Evolutionary conservation across 2,797 vertebrate species (phyloP).

Genomic region (Fistularia commersonii): DNA sequence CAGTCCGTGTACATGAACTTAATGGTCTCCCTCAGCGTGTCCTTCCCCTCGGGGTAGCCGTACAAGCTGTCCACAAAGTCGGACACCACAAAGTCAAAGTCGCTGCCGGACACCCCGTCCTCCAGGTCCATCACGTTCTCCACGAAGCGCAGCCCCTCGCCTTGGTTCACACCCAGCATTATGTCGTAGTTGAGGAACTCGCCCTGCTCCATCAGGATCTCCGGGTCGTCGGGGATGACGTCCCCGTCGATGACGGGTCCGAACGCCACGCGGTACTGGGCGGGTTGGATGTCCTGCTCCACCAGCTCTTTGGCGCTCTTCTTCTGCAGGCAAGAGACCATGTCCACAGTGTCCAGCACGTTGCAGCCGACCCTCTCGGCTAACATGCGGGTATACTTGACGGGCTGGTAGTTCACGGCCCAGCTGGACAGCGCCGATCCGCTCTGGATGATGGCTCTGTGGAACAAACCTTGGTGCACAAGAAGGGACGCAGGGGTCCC

Average conservation of each 20-base stretch:
- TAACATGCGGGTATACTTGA: conserved; percentile 91
- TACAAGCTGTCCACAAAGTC: conserved; percentile 99
- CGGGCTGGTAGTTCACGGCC: conserved; percentile 97
- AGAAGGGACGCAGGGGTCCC: conserved; percentile 33
- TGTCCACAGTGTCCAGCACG: conserved; percentile 86
- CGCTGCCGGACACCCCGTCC: conserved; percentile 82
- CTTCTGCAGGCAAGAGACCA: conserved; percentile 79
- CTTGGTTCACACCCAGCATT: conserved; percentile 98
- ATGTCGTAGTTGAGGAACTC: conserved; percentile 99
- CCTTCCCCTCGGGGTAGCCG: conserved; percentile 96
- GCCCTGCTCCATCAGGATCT: conserved; percentile 99
- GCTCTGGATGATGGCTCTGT: conserved; percentile 96
- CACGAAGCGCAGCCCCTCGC: conserved; percentile 96
- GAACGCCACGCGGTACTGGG: conserved; percentile 95
- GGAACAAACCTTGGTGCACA: conserved; percentile 83
- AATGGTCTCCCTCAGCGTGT: conserved; percentile 96
- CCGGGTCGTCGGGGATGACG: conserved; percentile 97
- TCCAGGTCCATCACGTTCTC: conserved; percentile 96
- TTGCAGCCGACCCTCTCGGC: conserved; percentile 93
- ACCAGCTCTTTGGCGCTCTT: conserved; percentile 85
- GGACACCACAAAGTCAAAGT: conserved; percentile 97
- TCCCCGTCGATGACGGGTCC: conserved; percentile 97
- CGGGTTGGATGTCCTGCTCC: conserved; percentile 97
- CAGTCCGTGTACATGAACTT: conserved; percentile 99
- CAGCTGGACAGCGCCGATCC: conserved; percentile 96